Base-by-base conservation (phyloP, 2,888 invertebrate species). In the Lymantria monacha region DNA sequence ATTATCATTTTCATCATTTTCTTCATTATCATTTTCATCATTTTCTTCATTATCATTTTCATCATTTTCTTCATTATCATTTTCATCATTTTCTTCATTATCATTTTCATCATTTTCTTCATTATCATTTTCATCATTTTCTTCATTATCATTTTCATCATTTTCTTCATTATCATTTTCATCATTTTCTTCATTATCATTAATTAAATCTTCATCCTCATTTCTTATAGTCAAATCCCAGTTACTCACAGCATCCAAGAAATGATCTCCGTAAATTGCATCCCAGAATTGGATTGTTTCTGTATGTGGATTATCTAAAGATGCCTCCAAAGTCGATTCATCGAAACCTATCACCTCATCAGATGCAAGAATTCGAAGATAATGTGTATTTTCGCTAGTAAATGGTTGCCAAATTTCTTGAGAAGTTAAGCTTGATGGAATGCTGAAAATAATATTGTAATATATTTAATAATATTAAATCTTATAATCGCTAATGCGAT, bases 201-300 rank as follows among this genome's bases (percentile, higher is more conserved):
- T 10, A 33, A 7, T 8, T 8, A 7, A 3, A 9, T 63, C 68
- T 3, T 69, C 68, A 0, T 75, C 76, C 7, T 76, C 81, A 11
- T 61, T 54, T 30, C 75, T 73, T 1, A 72, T 71, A 14, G 31
- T 55, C 42, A 81, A 46, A 5, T 64, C 65, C 83, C 85, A 88
- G 41, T 52, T 78, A 42, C 83, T 72, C 54, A 72, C 59, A 31
- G 88, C 87, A 57, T 89, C 88, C 10, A 77, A 55, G 51, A 87
- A 90, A 59, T 83, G 59, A 1, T 74, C 59, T 3, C 56, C 57
- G 55, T 89, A 89, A 48, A 88, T 78, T 7, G 61, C 51, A 38
- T 86, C 72, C 89, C 89, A 90, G 53, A 88, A 89, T 0, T 52
- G 46, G 7, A 85, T 43, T 1, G 69, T 72, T 0, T 51, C 57